These are phyloP conservation scores for Allygus modestus DNA, from an alignment of 2,888 invertebrate species.

Conservation along the genomic window DNA sequence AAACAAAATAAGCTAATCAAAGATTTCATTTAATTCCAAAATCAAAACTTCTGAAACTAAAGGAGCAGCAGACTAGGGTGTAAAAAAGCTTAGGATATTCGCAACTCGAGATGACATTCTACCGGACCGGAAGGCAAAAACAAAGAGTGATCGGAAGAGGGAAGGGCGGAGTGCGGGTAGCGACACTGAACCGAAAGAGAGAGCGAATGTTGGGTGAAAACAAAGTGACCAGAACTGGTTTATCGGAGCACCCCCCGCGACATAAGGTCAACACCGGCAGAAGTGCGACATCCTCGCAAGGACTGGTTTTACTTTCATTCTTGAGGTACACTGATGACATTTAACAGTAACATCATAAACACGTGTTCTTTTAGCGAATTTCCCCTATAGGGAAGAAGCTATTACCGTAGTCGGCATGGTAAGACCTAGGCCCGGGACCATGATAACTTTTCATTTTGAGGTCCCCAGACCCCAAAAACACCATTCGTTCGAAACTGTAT, in stretches of 20 bases:
- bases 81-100: not conserved
- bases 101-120: slow-evolving; percentile 17
- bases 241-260: slow-evolving; percentile 8
- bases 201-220: slow-evolving; percentile 38
- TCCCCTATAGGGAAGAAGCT: too few relatives aligned
- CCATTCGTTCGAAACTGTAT: too few relatives aligned
- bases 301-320: slow-evolving; percentile 6
- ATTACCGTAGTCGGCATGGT: too few relatives aligned
- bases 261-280: not conserved
- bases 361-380: too few relatives aligned
- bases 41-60: too few relatives aligned
- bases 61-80: not conserved
- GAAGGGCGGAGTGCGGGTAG: not conserved
- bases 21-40: too few relatives aligned
- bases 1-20: too few relatives aligned
- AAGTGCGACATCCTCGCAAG: not conserved
- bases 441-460: too few relatives aligned
- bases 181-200: slow-evolving; percentile 35
- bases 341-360: too few relatives aligned
- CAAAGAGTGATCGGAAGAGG: slow-evolving; percentile 35
- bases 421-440: too few relatives aligned
- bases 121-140: slow-evolving; percentile 26
- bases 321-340: not conserved
- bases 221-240: slow-evolving; percentile 36
- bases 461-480: too few relatives aligned